phyloP scores from a whole-genome alignment of 35 echinoderm and acorn worm species.

The Amphiura filiformis region DNA sequence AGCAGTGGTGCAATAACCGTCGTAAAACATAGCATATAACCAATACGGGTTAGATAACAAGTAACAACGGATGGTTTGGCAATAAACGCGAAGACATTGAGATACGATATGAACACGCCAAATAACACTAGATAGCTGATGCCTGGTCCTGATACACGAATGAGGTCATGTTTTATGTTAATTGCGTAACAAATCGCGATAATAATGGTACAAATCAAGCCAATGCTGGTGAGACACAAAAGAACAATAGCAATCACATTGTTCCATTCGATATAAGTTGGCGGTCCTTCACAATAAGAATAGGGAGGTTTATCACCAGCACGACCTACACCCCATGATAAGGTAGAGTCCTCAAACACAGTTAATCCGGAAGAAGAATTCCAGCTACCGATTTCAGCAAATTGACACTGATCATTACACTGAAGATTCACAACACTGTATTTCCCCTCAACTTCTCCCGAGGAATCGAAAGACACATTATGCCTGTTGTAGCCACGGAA shows the following conservation, averaged over 20 bases:
- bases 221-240: neutral
- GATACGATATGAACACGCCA: neutral
- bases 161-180: neutral
- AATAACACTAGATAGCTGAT: neutral
- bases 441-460: neutral
- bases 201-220: neutral
- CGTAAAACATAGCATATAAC: neutral
- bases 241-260: neutral
- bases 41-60: neutral
- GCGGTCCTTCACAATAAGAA: neutral
- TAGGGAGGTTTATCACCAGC: neutral
- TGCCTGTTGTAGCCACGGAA: neutral
- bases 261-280: no score
- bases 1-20: neutral
- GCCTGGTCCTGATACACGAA: neutral
- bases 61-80: neutral
- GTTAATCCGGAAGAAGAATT: neutral
- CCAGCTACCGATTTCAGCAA: neutral
- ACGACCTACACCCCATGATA: neutral
- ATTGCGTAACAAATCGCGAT: neutral
- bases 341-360: neutral
- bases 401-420: neutral
- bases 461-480: neutral
- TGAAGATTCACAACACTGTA: constrained; percentile 7
- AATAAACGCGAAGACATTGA: neutral